Base-by-base conservation (phyloP, 2,113 vertebrate species). In the Willisornis vidua region DNA sequence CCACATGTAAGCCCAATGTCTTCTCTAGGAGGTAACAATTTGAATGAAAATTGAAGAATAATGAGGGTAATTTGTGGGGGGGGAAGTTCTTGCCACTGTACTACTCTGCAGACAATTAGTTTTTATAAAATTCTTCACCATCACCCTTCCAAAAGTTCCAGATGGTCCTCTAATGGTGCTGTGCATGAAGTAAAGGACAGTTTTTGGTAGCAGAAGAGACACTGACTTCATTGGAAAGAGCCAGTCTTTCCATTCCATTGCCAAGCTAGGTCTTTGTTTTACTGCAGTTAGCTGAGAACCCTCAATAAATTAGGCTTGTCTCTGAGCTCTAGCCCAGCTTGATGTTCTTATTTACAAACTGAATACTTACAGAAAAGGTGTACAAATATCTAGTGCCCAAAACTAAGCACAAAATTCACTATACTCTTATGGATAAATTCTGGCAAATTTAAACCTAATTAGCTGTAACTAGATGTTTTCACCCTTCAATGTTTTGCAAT, bases 181-280 rank as follows among this genome's bases (percentile, higher is more conserved):
- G 18, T 48, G 41, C n/a, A 49, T 0, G 0, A 33, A 79, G 11
- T 13, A 88, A 83, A 77, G 24, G 46, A 13, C 14, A 29, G 3
- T 51, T 78, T 3, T 18, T 82, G 57, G 22, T 17, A 41, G 14
- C 43, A 67, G 25, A 33, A 82, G 35, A 12, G 12, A 68, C 52
- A 24, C 3, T n/a, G 48, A 18, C 33, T 75, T 61, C 39, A 18
- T n/a, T 72, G 45, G 11, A 59, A 88, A 85, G 20, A 88, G 14
- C 33, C 26, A 43, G 17, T 19, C 18, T 79, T 72, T n/a, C 22
- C 20, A 24, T 37, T 39, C n/a, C 62, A 0, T 24, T 80, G 14
- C 19, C 88, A 74, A 76, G 18, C 33, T 77, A 29, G 6, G 19
- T 23, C 24, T 52, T 57, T 28, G 5, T 70, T 72, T 80, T 75